Base-by-base conservation (phyloP, 2,113 vertebrate genomes). In the Dicaeum eximium region DNA sequence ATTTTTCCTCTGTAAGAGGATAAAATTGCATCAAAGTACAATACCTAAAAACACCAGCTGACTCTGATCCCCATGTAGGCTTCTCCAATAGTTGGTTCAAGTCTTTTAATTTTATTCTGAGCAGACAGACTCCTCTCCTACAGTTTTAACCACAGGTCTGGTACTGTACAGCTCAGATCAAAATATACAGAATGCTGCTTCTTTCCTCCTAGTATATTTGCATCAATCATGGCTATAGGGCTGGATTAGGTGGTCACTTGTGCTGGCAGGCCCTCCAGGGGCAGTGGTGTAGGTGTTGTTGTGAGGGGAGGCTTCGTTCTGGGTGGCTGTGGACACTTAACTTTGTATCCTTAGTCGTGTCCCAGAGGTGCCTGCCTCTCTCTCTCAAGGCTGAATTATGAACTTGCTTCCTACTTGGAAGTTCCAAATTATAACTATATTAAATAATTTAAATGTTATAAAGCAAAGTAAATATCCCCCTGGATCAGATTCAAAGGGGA, bases 381-480 rank as follows among this genome's bases (percentile, higher is more conserved):
- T 65, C 40, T 69, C 24, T 77, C 27, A 50, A 33, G 50, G 58
- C 38, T 86, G 27, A 88, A 44, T 83, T 54, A 58, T 30, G 27
- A 82, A 53, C 58, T 92, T 80, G 35, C 33, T 93, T 90, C 67
- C 86, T 96, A 27, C 74, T 80, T 93, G 62, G 72, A 86, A 80
- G 54, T 92, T 92, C 86, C 80, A 75, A 95, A 72, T 94, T 90
- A 73, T 19, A 88, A 22, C 66, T 88, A 7, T 2, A 1, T 90
- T 94, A 85, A 92, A 73, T 83, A 61, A 58, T 97, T 88, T 47
- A 87, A 88, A 66, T 66, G 20, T 82, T 91, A 57, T 90, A 88
- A 82, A 78, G 37, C 53, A 54, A 80, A 93, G 38, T 69, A 75
- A 90, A 87, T 91, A 90, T 70, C 7, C 58, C 11, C 15, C 14